phyloP scores from a whole-genome alignment of 2,113 vertebrate genomes.

The Cryptotis parvus region DNA sequence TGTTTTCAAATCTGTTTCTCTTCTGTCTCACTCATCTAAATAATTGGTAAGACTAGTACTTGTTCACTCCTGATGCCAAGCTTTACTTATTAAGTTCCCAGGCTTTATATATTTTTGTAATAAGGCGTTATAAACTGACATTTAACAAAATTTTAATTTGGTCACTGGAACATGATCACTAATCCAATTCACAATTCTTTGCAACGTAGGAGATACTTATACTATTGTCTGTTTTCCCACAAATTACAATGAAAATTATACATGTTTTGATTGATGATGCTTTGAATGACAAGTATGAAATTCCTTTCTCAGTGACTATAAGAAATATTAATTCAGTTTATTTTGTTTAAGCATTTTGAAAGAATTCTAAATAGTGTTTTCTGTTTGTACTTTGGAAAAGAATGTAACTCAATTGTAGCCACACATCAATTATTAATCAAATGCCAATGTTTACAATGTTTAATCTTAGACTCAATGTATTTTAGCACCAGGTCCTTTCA shows the following conservation, averaged over 20 bases:
- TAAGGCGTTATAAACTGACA: not conserved
- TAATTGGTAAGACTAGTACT: not conserved
- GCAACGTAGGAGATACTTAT: not conserved
- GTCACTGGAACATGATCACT: not conserved
- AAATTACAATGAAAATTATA: conserved; percentile 48
- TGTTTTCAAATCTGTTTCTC: not conserved
- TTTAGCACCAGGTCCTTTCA: too few relatives aligned
- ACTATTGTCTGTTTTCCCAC: not conserved
- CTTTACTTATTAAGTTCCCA: not conserved
- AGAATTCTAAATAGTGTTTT: not conserved
- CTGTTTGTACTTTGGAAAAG: not conserved
- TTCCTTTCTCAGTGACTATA: conserved; percentile 30
- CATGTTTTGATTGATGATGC: not conserved
- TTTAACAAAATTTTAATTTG: not conserved
- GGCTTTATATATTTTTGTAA: not conserved
- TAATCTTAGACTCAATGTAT: too few relatives aligned
- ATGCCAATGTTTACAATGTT: not conserved
- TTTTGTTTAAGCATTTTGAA: not conserved
- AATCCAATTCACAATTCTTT: not conserved
- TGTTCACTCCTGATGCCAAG: not conserved
- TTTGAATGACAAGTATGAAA: conserved; percentile 47
- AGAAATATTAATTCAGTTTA: conserved; percentile 60
- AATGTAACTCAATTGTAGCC: not conserved
- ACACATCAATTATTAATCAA: conserved; percentile 57
- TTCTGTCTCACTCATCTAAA: not conserved